phyloP scores from a whole-genome alignment of 2,888 invertebrate genomes.

The Dendrolimus houi region DNA sequence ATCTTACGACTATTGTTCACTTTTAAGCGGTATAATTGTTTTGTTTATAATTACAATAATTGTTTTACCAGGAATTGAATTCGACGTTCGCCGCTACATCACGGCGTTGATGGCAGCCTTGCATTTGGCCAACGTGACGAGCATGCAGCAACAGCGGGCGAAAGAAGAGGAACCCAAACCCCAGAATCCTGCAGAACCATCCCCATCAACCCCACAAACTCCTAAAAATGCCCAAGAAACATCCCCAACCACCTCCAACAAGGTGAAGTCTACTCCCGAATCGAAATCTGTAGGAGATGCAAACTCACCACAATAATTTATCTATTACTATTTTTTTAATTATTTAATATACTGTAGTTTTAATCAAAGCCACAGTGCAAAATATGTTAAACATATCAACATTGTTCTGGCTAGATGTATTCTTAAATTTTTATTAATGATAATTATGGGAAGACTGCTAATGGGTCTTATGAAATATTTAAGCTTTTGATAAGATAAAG shows the following conservation, averaged over 20 bases:
- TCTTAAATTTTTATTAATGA: conserved; percentile 26
- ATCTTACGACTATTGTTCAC: too few species aligned
- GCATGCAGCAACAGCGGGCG: conserved; percentile 40
- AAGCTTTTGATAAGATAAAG: conserved; percentile 10
- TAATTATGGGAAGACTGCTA: conserved; percentile 28
- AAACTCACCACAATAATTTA: conserved; percentile 15
- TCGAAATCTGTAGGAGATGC: conserved; percentile 44
- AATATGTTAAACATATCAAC: conserved; percentile 24
- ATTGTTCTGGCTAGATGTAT: conserved; percentile 45
- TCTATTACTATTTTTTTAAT: conserved; percentile 15
- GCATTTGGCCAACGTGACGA: conserved; percentile 59
- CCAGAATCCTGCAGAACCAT: conserved; percentile 22
- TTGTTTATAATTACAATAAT: too few species aligned
- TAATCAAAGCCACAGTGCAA: conserved; percentile 3
- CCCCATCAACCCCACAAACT: conserved; percentile 18
- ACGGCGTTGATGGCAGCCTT: conserved; percentile 59
- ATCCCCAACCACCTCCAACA: conserved; percentile 41
- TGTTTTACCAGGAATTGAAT: conserved; percentile 43
- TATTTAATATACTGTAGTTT: conserved; percentile 21
- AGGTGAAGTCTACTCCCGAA: conserved; percentile 55
- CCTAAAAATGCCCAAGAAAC: conserved; percentile 21
- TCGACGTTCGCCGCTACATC: conserved; percentile 60
- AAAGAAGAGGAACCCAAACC: conserved; percentile 20
- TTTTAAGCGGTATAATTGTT: too few species aligned
- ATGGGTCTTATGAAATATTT: conserved; percentile 37